Conservation (phyloP, 23 tunicate genomes). For the Halocynthia roretzi region DNA sequence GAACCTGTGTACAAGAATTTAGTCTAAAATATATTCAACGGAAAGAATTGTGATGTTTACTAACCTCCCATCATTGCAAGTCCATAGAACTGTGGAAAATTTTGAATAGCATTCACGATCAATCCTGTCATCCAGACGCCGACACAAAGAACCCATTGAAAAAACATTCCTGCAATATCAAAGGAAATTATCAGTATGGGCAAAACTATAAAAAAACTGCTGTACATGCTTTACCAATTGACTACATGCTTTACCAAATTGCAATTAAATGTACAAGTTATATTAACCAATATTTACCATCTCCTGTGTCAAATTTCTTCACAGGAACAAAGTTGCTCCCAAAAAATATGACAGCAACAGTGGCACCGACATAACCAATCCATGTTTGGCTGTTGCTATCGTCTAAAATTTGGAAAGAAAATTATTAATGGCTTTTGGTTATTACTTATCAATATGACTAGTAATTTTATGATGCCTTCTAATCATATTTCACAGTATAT, state of each 20-base stretch:
- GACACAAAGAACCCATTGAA: slow-evolving; percentile 84
- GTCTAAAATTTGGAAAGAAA: too few relatives aligned
- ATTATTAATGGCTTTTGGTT: too few relatives aligned
- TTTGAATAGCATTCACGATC: slow-evolving; percentile 38
- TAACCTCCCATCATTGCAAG: slow-evolving; percentile 90
- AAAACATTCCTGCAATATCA: slow-evolving; percentile 58
- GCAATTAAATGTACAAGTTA: slow-evolving; percentile 3
- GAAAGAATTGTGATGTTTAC: neutral
- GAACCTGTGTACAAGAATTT: too few relatives aligned
- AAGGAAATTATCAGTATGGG: neutral
- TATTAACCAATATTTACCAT: slow-evolving; percentile 51
- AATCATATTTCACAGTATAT: too few relatives aligned
- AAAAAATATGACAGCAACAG: slow-evolving; percentile 74
- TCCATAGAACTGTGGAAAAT: slow-evolving; percentile 65
- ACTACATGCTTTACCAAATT: neutral
- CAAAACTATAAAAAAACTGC: neutral
- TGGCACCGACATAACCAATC: slow-evolving; percentile 87
- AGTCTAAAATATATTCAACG: too few relatives aligned
- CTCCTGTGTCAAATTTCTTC: slow-evolving; percentile 95
- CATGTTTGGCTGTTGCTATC: neutral
- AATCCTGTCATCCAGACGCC: slow-evolving; percentile 88
- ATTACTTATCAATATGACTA: too few relatives aligned
- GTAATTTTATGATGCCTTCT: too few relatives aligned
- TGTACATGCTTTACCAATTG: neutral
- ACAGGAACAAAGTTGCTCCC: slow-evolving; percentile 97